Evolutionary conservation across 2,113 vertebrate species (phyloP).

Genomic region (Platysteira castanea): DNA sequence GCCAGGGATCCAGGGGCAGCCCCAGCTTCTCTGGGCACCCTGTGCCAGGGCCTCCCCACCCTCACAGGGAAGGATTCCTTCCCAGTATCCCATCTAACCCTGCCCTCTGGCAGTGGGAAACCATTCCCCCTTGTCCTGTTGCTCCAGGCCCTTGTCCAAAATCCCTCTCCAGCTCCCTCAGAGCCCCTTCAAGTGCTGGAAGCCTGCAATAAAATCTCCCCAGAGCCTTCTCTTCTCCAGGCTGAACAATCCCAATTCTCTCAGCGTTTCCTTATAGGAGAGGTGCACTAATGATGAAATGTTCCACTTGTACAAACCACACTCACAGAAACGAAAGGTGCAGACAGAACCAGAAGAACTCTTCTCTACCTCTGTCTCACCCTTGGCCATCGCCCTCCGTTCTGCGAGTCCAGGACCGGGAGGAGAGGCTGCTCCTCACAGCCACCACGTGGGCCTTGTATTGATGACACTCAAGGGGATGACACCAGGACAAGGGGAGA

Average conservation of each 20-base stretch:
- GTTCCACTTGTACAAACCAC: background rate
- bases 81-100: background rate
- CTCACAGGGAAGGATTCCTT: accelerated
- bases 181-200: background rate
- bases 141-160: background rate
- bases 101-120: background rate
- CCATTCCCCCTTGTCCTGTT: background rate
- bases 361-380: background rate
- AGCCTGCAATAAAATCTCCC: background rate
- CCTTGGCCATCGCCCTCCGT: background rate
- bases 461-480: background rate
- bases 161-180: background rate
- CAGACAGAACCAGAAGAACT: background rate
- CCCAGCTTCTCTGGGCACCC: background rate
- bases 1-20: background rate
- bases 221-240: background rate
- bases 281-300: background rate
- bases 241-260: background rate
- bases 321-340: background rate
- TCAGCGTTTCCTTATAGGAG: background rate
- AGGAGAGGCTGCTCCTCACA: background rate
- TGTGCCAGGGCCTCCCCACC: background rate
- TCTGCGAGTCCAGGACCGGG: background rate
- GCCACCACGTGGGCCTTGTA: background rate
- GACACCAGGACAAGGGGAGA: background rate